These are phyloP conservation scores for Pollenia angustigena DNA, from an alignment of 2,888 invertebrate genomes.

Conservation along the genomic window DNA sequence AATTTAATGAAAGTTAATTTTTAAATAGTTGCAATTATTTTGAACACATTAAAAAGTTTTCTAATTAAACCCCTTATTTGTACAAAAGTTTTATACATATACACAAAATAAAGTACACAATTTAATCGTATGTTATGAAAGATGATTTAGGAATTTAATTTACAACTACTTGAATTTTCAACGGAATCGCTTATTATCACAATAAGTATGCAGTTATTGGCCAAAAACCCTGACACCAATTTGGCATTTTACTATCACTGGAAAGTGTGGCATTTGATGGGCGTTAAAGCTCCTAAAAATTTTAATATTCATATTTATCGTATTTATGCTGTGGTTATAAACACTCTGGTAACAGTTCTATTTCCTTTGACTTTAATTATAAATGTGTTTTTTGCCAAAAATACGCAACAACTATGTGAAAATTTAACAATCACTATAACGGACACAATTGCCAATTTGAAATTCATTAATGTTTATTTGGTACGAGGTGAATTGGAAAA, in stretches of 20 bases:
- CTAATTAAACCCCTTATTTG: conserved; percentile 38
- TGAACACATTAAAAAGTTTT: conserved; percentile 54
- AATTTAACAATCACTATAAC: conserved; percentile 81
- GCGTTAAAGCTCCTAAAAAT: conserved; percentile 76
- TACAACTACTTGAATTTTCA: background rate
- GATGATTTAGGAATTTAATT: background rate
- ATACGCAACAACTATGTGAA: conserved; percentile 79
- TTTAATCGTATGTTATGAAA: background rate
- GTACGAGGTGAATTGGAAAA: conserved; percentile 77
- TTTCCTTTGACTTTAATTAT: conserved; percentile 80
- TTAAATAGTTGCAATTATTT: background rate
- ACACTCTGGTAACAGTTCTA: conserved; percentile 78
- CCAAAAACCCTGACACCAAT: conserved; percentile 73
- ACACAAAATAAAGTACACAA: background rate
- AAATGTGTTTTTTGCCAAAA: conserved; percentile 77
- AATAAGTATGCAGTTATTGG: conserved; percentile 4
- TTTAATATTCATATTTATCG: conserved; percentile 67
- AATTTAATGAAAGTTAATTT: no score
- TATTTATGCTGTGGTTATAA: conserved; percentile 76
- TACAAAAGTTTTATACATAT: background rate
- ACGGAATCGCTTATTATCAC: background rate
- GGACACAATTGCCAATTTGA: conserved; percentile 80
- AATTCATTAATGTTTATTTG: conserved; percentile 80
- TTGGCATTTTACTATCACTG: conserved; percentile 80
- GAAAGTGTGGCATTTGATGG: conserved; percentile 80